Base-by-base conservation (phyloP, 1,140 invertebrate species). In the Sinonovacula constricta region DNA sequence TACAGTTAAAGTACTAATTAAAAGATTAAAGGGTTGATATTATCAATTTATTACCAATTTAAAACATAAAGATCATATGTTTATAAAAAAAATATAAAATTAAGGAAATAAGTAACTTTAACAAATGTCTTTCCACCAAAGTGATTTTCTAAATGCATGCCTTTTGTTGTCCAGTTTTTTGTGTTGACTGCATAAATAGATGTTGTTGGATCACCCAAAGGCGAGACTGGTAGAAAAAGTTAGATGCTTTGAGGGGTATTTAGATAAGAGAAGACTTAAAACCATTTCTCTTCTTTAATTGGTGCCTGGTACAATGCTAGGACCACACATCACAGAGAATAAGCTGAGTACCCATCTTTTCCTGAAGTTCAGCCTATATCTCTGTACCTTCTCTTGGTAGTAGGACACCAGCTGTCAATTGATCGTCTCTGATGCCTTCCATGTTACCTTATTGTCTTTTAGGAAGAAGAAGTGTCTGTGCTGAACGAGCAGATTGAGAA, bases 391-490 rank as follows among this genome's bases (percentile, higher is more conserved):
- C 62, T 3, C 34, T 65, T 34, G n/a, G n/a, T n/a, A n/a, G n/a
- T n/a, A n/a, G n/a, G n/a, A n/a, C n/a, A n/a, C n/a, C n/a, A n/a
- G n/a, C n/a, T n/a, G n/a, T n/a, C n/a, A n/a, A n/a, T n/a, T n/a
- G n/a, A n/a, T n/a, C n/a, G n/a, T n/a, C n/a, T n/a, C n/a, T n/a
- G n/a, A n/a, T n/a, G n/a, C n/a, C n/a, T 36, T 45, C 24, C 15
- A 0, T 33, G 56, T 36, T 36, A 54, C 22, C 24, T 22, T 72
- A 10, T n/a, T 59, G 3, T 22, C 0, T 53, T 77, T 56, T 53
- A 90, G 89, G 88, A 88, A 82, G 88, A 89, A 72, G 90, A 92
- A 4, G 94, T 95, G 26, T 92, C 95, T 89, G 92, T 94, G 81
- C 88, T 88, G 15, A 69, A 88, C 84, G 68, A 83, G 18, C 85